These are phyloP conservation scores for Eueremaeus valkanovi DNA, from an alignment of 2,888 invertebrate genomes.

Conservation along the genomic window DNA sequence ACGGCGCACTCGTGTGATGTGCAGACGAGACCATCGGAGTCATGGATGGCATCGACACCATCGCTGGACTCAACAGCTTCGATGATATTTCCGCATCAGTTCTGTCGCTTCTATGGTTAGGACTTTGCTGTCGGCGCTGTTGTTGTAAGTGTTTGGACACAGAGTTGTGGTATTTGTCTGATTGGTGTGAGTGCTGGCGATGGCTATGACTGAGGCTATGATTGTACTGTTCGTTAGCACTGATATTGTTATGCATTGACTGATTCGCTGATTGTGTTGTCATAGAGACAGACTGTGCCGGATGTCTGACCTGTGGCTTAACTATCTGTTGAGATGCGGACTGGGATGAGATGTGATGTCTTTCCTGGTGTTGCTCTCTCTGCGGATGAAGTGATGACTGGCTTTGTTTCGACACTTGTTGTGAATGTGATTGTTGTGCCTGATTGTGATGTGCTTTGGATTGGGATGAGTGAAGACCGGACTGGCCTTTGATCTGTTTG, in stretches of 20 bases:
- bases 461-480: not conserved
- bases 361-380: conserved; percentile 7
- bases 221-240: conserved; percentile 11
- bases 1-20: not conserved
- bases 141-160: too few relatives aligned
- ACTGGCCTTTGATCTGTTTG: not conserved
- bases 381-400: conserved; percentile 26
- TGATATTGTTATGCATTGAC: conserved; percentile 16
- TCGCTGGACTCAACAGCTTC: not conserved
- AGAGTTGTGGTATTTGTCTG: too few relatives aligned
- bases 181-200: conserved; percentile 8
- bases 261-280: conserved; percentile 9
- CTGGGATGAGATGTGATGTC: conserved; percentile 5
- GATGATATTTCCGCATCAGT: not conserved
- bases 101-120: not conserved
- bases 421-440: not conserved
- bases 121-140: conserved; percentile 15
- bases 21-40: not conserved
- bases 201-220: not conserved
- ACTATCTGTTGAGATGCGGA: not conserved
- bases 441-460: not conserved
- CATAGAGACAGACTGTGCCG: conserved; percentile 10
- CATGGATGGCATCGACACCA: not conserved
- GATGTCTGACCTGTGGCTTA: conserved; percentile 22
- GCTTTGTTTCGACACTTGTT: conserved; percentile 10